phyloP scores from a whole-genome alignment of 2,113 vertebrate genomes.

The Ploceus nigricollis region DNA sequence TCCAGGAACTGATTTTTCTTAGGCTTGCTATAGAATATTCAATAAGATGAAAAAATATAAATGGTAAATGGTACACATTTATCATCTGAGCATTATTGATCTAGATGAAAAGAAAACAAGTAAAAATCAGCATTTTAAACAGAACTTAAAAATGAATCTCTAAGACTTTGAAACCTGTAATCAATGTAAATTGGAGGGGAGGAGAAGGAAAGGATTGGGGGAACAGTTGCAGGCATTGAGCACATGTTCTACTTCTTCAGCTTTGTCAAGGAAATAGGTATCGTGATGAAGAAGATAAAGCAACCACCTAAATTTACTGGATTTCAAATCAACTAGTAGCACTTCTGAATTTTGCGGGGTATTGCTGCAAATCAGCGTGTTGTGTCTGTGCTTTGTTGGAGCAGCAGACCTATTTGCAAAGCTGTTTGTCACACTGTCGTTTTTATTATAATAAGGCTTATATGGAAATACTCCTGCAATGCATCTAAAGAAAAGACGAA shows the following conservation, averaged over 20 bases:
- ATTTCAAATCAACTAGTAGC: not conserved
- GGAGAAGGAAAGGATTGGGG: conserved; percentile 4
- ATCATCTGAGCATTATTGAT: conserved; percentile 44
- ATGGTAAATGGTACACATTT: not conserved
- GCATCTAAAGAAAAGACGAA: conserved; percentile 35
- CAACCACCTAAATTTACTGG: not conserved
- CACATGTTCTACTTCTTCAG: not conserved
- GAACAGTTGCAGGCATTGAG: not conserved
- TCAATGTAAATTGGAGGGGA: conserved; percentile 44
- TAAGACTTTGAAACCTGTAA: conserved; percentile 39
- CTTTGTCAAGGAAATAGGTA: not conserved
- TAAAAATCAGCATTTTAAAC: conserved; percentile 57
- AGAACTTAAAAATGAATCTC: conserved; percentile 23
- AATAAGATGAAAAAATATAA: not conserved
- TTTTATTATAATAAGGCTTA: conserved; percentile 51
- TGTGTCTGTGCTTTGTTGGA: conserved; percentile 19
- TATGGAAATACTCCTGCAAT: conserved; percentile 50
- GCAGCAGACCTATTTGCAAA: conserved; percentile 43
- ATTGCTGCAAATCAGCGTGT: not conserved
- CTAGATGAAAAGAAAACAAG: conserved; percentile 51
- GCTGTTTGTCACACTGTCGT: conserved; percentile 47
- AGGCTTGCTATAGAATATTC: not conserved
- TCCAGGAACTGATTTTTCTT: conserved; percentile 14
- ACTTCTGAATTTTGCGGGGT: not conserved
- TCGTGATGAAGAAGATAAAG: not conserved